Base-by-base conservation (phyloP, 2,113 vertebrate species). In the Lophius piscatorius region DNA sequence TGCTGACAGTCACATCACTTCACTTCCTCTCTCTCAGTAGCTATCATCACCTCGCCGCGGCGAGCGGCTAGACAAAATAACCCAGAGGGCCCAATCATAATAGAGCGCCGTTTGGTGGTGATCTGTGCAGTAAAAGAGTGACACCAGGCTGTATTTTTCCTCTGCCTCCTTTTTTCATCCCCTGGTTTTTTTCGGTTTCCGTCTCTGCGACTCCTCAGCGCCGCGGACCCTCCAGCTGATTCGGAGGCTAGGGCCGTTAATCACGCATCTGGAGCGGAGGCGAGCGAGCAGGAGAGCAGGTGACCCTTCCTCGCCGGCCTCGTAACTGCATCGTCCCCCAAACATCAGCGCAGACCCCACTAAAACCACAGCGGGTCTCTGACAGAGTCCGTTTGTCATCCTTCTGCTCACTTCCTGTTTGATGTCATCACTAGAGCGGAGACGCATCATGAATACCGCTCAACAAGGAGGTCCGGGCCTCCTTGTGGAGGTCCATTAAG, bases 181-280 rank as follows among this genome's bases (percentile, higher is more conserved):
- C n/a, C n/a, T n/a, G n/a, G n/a, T 61, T 49, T 59, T 58, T 54
- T 11, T n/a, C 4, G 6, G 57, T 81, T 83, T 83, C 76, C 52
- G 41, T 65, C 46, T 70, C 83, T 82, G 74, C 28, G 11, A 62
- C 52, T 63, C 70, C 56, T 86, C 83, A 83, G 55, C 47, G 7
- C 74, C 9, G 8, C 63, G 36, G 81, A 85, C 76, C 74, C 81
- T 73, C 74, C 33, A 63, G 63, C 40, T 31, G 47, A 70, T 55
- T 63, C 2, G 2, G 11, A n/a, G 35, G 21, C 55, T 60, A 44
- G 1, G 54, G 18, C 39, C 59, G 48, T 88, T 60, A 86, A 84
- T 88, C 83, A 83, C 45, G 6, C 58, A 38, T 64, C 33, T 28
- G 24, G 71, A 31, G 65, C 59, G 46, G 74, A 79, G 77, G 77